A percentile compares a stretch with the other conserved stretches of the same genome.
Evolutionary conservation across 2,888 invertebrate genomes (phyloP).

Genomic region (Watsonalla cultraria): DNA sequence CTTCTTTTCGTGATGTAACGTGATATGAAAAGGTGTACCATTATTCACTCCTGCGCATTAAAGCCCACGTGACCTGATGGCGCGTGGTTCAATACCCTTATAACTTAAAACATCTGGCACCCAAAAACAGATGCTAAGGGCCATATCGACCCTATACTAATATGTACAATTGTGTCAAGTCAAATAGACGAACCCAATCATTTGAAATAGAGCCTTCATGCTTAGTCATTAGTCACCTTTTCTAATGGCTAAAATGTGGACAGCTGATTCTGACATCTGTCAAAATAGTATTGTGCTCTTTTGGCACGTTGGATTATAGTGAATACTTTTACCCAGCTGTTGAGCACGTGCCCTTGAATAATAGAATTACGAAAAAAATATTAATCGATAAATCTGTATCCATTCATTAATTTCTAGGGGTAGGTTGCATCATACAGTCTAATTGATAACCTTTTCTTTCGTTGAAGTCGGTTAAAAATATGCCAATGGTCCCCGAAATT

Average conservation of each 20-base stretch:
- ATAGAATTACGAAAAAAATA: slow-evolving; percentile 5
- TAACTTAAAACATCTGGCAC: background rate
- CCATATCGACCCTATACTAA: background rate
- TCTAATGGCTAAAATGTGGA: background rate
- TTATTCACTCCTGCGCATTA: too few relatives aligned
- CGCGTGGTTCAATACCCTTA: background rate
- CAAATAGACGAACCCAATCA: background rate
- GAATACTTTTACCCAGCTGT: background rate
- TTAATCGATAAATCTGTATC: slow-evolving; percentile 1
- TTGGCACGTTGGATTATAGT: background rate
- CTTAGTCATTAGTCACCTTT: background rate
- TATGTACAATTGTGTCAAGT: background rate
- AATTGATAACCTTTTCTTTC: too few relatives aligned
- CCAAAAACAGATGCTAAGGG: background rate
- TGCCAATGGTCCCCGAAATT: background rate
- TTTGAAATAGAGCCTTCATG: background rate
- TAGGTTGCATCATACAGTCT: too few relatives aligned
- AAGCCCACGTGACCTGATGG: background rate
- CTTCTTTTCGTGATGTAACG: too few relatives aligned
- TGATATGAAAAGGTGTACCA: too few relatives aligned
- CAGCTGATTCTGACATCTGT: background rate
- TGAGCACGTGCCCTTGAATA: slow-evolving; percentile 6
- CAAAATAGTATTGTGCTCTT: background rate
- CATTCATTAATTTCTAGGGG: background rate
- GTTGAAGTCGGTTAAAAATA: too few relatives aligned